Evolutionary conservation across 2,888 invertebrate species (phyloP).

Genomic region (Brachycybe producta): DNA sequence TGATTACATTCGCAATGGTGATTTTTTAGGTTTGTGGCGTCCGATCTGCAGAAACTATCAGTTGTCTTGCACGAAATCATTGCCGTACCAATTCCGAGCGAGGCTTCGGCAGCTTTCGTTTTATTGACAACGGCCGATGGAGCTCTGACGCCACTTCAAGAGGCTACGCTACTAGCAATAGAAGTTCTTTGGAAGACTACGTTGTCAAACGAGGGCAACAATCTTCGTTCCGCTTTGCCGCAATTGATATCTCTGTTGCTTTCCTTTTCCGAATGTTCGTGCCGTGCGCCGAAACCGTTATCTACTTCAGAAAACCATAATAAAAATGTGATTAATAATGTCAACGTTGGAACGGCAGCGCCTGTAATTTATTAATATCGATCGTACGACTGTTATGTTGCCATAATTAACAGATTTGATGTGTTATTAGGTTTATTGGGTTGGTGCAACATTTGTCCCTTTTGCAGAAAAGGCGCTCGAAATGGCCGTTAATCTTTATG

Average conservation of each 20-base stretch:
- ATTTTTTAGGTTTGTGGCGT: constrained; percentile 41
- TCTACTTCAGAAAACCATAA: too few species aligned
- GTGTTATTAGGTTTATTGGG: constrained; percentile 1
- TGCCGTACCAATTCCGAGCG: constrained; percentile 64
- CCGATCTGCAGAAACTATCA: constrained; percentile 69
- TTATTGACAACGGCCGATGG: constrained; percentile 66
- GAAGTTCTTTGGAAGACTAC: constrained; percentile 70
- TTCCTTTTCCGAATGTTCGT: constrained; percentile 9
- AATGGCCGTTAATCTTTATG: constrained; percentile 60
- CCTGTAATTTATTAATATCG: too few species aligned
- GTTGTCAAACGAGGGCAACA: neutral
- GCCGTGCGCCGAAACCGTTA: constrained; percentile 4
- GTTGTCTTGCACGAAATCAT: constrained; percentile 60
- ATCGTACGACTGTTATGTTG: too few species aligned
- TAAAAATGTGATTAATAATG: too few species aligned
- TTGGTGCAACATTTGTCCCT: constrained; percentile 47
- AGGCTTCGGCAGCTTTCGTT: constrained; percentile 59
- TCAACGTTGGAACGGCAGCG: too few species aligned
- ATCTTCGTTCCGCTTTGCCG: constrained; percentile 3
- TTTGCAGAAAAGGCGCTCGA: constrained; percentile 69
- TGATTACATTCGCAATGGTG: neutral
- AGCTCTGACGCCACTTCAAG: constrained; percentile 66
- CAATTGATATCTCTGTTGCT: constrained; percentile 9
- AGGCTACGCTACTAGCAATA: constrained; percentile 70
- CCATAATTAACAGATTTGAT: too few species aligned